Percentiles rank a stretch among this genome's conserved stretches.
Conservation (phyloP, 1,140 invertebrate species). For the Conus betulinus region DNA sequence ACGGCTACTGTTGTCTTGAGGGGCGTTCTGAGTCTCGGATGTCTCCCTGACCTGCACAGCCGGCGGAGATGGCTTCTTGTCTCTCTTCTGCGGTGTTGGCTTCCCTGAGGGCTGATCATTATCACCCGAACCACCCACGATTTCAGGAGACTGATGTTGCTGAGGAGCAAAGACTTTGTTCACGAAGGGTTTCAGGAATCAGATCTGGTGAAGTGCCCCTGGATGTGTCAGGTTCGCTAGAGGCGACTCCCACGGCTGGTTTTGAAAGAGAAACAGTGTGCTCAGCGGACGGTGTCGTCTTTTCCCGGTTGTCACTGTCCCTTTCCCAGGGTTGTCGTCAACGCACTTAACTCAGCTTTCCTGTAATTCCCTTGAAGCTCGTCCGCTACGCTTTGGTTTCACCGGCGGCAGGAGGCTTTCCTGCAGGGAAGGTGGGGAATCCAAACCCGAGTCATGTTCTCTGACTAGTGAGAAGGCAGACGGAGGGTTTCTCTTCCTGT, state of each 20-base stretch:
- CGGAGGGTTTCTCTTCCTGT: not conserved
- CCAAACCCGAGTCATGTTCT: conserved; percentile 3
- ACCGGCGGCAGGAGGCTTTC: not conserved
- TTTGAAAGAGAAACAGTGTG: not conserved
- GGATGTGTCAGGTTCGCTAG: not conserved
- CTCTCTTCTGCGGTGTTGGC: not conserved
- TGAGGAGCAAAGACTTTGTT: not conserved
- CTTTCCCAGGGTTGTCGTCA: not conserved
- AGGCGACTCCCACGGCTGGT: not conserved
- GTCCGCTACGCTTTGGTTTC: not conserved
- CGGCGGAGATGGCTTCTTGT: not conserved
- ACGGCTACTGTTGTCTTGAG: no score
- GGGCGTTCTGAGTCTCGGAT: no score
- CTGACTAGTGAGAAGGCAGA: not conserved
- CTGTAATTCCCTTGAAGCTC: not conserved
- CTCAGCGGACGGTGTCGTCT: not conserved
- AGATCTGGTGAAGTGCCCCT: not conserved
- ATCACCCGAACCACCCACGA: no score
- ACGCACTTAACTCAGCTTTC: not conserved
- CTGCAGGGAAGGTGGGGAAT: conserved; percentile 6
- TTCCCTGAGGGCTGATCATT: not conserved
- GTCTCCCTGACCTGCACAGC: no score
- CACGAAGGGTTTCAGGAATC: not conserved
- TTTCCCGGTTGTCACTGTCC: not conserved
- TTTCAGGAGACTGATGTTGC: not conserved